These are phyloP conservation scores for Rotaria magnacalcarata DNA, from an alignment of 2,888 invertebrate genomes.

Conservation along the genomic window DNA sequence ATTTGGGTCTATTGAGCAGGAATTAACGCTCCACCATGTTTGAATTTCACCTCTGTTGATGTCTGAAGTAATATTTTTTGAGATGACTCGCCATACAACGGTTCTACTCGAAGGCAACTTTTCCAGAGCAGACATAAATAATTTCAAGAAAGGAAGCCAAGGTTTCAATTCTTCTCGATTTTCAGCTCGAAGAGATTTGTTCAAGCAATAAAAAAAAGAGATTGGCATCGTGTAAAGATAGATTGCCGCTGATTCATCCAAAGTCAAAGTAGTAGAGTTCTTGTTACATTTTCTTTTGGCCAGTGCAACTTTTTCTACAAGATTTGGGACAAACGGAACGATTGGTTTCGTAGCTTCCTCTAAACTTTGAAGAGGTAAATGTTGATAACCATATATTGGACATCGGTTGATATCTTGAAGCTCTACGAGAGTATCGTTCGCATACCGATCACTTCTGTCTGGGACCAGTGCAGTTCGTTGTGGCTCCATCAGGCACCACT, in stretches of 20 bases:
- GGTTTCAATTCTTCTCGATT: not conserved
- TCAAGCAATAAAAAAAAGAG: not conserved
- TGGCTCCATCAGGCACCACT: too few species aligned
- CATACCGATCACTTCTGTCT: too few species aligned
- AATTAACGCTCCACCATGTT: not conserved
- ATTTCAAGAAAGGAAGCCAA: not conserved
- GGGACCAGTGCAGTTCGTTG: too few species aligned
- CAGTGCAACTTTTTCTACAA: not conserved
- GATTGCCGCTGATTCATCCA: not conserved
- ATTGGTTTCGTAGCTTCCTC: not conserved
- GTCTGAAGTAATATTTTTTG: not conserved
- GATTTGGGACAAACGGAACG: not conserved
- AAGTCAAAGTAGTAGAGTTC: not conserved
- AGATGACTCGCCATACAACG: not conserved
- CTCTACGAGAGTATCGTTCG: too few species aligned
- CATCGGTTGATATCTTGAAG: too few species aligned
- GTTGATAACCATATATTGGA: too few species aligned
- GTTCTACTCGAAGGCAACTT: not conserved
- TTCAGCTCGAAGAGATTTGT: not conserved
- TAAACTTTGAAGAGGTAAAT: not conserved
- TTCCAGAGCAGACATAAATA: not conserved
- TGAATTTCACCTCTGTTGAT: not conserved
- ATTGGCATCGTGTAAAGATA: slow-evolving; percentile 15
- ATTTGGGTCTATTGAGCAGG: not conserved
- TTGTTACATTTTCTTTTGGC: not conserved